These are phyloP conservation scores for Xiphophorus maculatus DNA, from an alignment of 2,113 vertebrate species.

Conservation along the genomic window DNA sequence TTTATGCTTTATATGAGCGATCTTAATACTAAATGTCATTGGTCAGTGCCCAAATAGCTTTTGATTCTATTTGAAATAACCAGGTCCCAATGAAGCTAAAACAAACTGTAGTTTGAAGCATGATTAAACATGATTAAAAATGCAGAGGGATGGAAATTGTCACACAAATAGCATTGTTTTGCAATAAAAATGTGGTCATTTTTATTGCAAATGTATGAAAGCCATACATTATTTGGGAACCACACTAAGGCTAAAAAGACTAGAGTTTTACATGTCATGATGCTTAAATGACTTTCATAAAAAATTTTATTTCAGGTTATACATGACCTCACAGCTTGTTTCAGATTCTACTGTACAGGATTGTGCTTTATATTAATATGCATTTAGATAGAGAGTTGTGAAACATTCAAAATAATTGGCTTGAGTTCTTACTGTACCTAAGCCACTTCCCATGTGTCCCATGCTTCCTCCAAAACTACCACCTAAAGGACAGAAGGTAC, in stretches of 20 bases:
- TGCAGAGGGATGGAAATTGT: not conserved
- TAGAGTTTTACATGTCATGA: no score
- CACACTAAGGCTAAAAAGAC: not conserved
- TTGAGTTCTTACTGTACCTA: constrained; percentile 85
- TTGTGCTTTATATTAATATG: not conserved
- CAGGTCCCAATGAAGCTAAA: not conserved
- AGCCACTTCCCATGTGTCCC: constrained; percentile 90
- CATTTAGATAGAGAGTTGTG: not conserved
- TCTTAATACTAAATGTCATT: not conserved
- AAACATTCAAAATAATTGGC: not conserved
- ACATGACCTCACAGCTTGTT: not conserved
- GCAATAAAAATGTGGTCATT: not conserved
- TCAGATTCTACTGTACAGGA: not conserved
- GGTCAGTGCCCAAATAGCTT: not conserved
- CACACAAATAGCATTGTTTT: not conserved
- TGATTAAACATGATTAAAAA: not conserved
- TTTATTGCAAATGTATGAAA: not conserved
- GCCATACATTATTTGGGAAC: no score
- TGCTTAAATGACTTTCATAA: not conserved
- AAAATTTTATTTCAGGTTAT: not conserved
- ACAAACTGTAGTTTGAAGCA: no score
- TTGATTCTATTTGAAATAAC: not conserved
- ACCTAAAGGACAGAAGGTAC: constrained; percentile 79
- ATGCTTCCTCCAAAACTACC: constrained; percentile 93
- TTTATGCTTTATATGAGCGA: not conserved